Percentiles rank a stretch among this genome's conserved stretches.
phyloP scores from a whole-genome alignment of 1,140 invertebrate species.

The Akabosia matsudoensis region DNA sequence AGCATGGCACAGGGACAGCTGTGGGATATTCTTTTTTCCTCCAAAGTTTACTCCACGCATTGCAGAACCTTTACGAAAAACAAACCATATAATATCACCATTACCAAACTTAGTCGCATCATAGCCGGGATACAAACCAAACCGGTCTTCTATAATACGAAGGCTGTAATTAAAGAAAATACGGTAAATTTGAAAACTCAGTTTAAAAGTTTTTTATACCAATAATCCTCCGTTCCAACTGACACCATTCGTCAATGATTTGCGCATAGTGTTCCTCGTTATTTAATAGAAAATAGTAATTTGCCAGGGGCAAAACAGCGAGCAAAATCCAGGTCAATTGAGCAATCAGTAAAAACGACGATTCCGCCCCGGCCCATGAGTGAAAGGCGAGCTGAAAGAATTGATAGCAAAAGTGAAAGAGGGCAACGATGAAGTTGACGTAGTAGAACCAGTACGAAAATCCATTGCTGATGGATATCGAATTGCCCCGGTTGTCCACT shows the following conservation, averaged over 20 bases:
- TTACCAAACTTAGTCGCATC: not conserved
- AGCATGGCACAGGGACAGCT: conserved; percentile 7
- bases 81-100: no score
- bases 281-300: not conserved
- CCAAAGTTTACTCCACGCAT: conserved; percentile 9
- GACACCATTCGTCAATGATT: conserved; percentile 21
- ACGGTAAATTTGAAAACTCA: not conserved
- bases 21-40: conserved; percentile 8
- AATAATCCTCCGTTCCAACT: conserved; percentile 16
- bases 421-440: not conserved
- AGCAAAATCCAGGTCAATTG: conserved; percentile 1
- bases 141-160: not conserved
- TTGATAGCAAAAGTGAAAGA: not conserved
- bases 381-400: not conserved
- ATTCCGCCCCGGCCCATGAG: not conserved
- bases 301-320: not conserved
- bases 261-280: conserved; percentile 9
- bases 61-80: conserved; percentile 8
- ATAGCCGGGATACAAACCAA: not conserved
- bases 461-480: not conserved
- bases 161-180: no score
- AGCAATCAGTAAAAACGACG: not conserved
- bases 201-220: no score
- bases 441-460: conserved; percentile 4
- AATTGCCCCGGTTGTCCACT: not conserved